A percentile compares a stretch with the other conserved stretches of the same genome.
phyloP scores from a whole-genome alignment of 2,888 invertebrate genomes.

The Eupithecia subumbrata region DNA sequence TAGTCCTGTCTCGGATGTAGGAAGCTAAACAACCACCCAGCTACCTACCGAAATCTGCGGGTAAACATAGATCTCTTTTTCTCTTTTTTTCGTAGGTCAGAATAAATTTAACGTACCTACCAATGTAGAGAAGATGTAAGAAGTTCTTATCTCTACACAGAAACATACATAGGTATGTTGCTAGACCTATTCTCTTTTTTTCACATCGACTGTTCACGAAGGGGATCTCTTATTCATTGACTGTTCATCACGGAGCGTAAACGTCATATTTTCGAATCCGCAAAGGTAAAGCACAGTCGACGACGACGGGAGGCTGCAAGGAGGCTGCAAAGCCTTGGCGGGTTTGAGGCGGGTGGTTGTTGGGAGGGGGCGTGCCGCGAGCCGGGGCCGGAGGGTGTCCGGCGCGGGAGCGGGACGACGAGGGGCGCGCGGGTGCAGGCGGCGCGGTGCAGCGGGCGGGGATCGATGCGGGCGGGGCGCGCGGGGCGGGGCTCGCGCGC shows the following conservation, averaged over 20 bases:
- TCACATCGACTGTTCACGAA: too few species aligned
- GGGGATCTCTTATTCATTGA: background rate
- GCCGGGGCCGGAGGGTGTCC: conserved; percentile 46
- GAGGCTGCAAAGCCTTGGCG: background rate
- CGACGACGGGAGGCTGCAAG: background rate
- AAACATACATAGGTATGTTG: too few species aligned
- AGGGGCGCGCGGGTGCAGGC: conserved; percentile 40
- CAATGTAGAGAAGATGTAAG: background rate
- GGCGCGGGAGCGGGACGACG: conserved; percentile 63
- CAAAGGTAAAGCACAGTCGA: conserved; percentile 18
- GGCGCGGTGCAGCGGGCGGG: conserved; percentile 84
- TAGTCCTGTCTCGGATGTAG: conserved; percentile 1
- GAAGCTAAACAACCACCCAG: background rate
- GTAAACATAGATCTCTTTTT: too few species aligned
- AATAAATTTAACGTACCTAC: background rate
- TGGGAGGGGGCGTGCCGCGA: conserved; percentile 8
- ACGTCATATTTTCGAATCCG: conserved; percentile 4
- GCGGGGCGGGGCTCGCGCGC: conserved; percentile 63
- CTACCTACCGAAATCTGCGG: background rate
- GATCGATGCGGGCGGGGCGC: conserved; percentile 75
- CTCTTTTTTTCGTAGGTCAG: too few species aligned
- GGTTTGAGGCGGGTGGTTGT: conserved; percentile 1
- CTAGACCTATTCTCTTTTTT: too few species aligned
- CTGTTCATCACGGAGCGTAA: background rate
- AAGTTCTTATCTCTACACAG: background rate